Evolutionary conservation across 1,140 invertebrate species (phyloP).

Genomic region (Papilio xuthus): DNA sequence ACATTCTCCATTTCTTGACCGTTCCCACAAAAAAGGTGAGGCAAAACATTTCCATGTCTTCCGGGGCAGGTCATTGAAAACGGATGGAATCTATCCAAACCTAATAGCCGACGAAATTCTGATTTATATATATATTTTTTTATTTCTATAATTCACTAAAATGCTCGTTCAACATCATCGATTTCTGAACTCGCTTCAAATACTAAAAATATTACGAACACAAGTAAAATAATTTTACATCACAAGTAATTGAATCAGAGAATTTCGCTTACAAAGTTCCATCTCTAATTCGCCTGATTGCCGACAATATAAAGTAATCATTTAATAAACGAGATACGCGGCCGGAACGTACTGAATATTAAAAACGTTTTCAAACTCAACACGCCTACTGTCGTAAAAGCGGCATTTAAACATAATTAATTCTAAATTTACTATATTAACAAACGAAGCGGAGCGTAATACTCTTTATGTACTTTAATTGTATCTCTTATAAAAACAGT

Average conservation of each 20-base stretch:
- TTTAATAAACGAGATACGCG: constrained; percentile 20
- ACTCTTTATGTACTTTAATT: background rate
- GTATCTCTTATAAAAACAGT: background rate
- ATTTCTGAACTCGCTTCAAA: background rate
- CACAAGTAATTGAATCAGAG: background rate
- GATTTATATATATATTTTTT: background rate
- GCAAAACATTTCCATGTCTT: background rate
- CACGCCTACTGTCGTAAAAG: constrained; percentile 1
- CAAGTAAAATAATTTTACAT: background rate
- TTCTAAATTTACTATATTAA: constrained; percentile 2
- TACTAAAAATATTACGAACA: background rate
- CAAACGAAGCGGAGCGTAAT: background rate
- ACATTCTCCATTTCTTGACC: background rate
- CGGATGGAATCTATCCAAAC: constrained; percentile 3
- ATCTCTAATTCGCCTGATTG: background rate
- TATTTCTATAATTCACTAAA: background rate
- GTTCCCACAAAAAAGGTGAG: constrained; percentile 1
- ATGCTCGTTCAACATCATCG: background rate
- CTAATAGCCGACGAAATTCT: background rate
- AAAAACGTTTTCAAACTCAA: background rate
- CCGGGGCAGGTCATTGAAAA: constrained; percentile 5
- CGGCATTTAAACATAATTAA: constrained; percentile 13
- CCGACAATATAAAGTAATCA: constrained; percentile 20
- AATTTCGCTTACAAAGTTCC: constrained; percentile 8
- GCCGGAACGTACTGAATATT: constrained; percentile 19